Evolutionary conservation across 2,888 invertebrate species (phyloP), one percentile per base, ranked within the genome.

Genomic region (Andrena flavipes): DNA sequence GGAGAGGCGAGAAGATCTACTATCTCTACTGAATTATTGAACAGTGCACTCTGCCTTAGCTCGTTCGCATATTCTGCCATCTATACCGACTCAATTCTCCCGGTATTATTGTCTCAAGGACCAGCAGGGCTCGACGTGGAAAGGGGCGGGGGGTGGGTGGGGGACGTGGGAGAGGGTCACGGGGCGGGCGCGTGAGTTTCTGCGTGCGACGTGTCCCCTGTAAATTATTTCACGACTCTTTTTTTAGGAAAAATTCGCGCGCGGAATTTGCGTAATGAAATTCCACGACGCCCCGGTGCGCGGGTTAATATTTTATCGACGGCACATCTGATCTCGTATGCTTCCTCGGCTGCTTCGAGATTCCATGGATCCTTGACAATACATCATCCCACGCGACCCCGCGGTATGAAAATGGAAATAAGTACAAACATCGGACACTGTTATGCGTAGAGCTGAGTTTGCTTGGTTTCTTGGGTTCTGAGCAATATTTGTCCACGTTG

Each of bases 11-110:
- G 76, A 71, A 75, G 82, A 73, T 81, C 69, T 78, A 76, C 80
- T 87, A 86, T 89, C 80, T 89, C 89, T 88, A 84, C 80, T 91
- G 92, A 90, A 92, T 92, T 91, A 92, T 92, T 92, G 89, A 92
- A 89, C 90, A 89, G 87, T 87, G 89, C 90, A 84, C 90, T 87
- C 83, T 88, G 77, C 81, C 84, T 85, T 87, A 81, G 82, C 89
- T 84, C 75, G 83, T 83, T 81, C 87, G 84, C 86, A 84, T 87
- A 89, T 88, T 87, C 89, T 64, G 67, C 74, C 82, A 84, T 80
- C 89, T 82, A 84, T 85, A 80, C 78, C 73, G 74, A 70, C 84
- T 89, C 87, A 85, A 87, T 88, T 84, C 83, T 68, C 64, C 67
- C 83, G 76, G 87, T 83, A 83, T 90, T 90, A 90, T 89, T 89